Base-by-base conservation (phyloP, 2,113 vertebrate species). In the Columba livia region DNA sequence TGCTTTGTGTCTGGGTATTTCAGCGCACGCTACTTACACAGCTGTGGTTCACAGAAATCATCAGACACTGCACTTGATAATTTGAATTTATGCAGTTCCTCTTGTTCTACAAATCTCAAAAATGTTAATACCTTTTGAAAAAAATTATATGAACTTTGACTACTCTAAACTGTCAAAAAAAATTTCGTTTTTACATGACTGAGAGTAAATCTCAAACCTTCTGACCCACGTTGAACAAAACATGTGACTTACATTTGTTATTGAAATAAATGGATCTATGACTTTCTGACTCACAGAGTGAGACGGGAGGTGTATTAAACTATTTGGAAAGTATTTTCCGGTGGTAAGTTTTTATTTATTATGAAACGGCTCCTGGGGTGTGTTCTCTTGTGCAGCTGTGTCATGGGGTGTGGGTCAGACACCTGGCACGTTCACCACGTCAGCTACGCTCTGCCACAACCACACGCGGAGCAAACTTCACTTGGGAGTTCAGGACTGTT, bases 391-490 rank as follows among this genome's bases (percentile, higher is more conserved):
- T 1, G 1, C 81, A 60, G 69, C 54, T 5, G 5, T 54, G 65
- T 36, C 54, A 12, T 5, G 28, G 64, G 54, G 19, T 8, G 31
- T 36, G 32, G 61, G 25, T 34, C 78, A 66, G 69, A 79, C 53
- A 36, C 51, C 10, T 14, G 85, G 40, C 79, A 73, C 3, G 0
- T 78, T 90, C 26, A 20, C 64, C 56, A 14, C 15, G 50, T 24
- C 86, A 61, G 58, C 64, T 40, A 62, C 51, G 17, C 11, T 3
- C 28, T 1, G 53, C 26, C 57, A 48, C 18, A 3, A 4, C 0
- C 4, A 36, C 1, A 29, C 0, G 0, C 4, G 12, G 61, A 65
- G 53, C n/a, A 53, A 48, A 79, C 70, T 89, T 66, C 38, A 60
- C 42, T 34, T 26, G 11, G 31, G 20, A 72, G 29, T 36, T 60